These are phyloP conservation scores for Cyprinodon tularosa DNA, from an alignment of 2,113 vertebrate species.

Conservation along the genomic window DNA sequence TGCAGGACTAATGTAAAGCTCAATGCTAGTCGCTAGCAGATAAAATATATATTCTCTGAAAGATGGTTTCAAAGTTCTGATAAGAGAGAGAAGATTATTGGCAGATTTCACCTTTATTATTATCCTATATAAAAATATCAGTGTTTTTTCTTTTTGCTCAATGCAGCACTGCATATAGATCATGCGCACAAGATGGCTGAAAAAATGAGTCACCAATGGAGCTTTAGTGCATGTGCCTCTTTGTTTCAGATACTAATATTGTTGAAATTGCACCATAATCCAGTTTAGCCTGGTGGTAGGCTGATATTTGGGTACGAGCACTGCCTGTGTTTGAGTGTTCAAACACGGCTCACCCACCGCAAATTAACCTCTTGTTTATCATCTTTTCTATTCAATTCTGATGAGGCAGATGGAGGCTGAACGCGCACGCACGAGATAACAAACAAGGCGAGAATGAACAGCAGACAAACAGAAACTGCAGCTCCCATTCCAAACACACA, in stretches of 20 bases:
- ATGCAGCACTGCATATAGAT: constrained; percentile 21
- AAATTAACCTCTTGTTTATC: constrained; percentile 61
- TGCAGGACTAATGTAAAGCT: constrained; percentile 1
- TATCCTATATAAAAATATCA: not conserved
- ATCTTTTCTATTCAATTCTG: constrained; percentile 51
- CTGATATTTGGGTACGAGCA: constrained; percentile 57
- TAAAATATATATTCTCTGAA: not conserved
- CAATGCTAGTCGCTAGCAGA: not conserved
- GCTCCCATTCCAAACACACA: constrained; percentile 59
- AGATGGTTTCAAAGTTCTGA: constrained; percentile 3
- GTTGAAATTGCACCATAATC: constrained; percentile 58
- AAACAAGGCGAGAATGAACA: constrained; percentile 56
- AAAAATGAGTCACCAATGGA: constrained; percentile 32
- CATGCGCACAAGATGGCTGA: constrained; percentile 46
- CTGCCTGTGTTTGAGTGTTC: constrained; percentile 48
- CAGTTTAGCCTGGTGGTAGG: constrained; percentile 49
- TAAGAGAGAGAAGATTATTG: constrained; percentile 1
- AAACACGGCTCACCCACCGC: constrained; percentile 59
- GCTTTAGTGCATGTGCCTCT: constrained; percentile 38
- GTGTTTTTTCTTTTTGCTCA: constrained; percentile 17
- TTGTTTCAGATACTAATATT: constrained; percentile 60
- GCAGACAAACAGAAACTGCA: constrained; percentile 62
- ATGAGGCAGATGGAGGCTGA: constrained; percentile 73
- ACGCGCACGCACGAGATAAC: constrained; percentile 66
- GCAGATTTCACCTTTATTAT: constrained; percentile 14